Percentiles rank a stretch among this genome's conserved stretches.
Conservation (phyloP, 2,888 invertebrate genomes). For the Escarpia spicata region DNA sequence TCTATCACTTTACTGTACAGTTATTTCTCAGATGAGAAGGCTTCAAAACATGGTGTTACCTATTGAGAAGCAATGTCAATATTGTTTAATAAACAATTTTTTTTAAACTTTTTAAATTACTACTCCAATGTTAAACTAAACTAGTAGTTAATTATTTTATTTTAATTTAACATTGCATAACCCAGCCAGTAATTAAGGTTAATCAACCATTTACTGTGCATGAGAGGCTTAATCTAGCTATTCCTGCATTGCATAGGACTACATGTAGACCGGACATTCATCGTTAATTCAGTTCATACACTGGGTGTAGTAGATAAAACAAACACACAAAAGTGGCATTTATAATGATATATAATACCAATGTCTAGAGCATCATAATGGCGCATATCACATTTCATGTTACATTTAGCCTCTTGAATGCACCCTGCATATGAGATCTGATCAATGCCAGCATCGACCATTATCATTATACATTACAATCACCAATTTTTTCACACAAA, state of each 20-base stretch:
- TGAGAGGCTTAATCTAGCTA: not conserved
- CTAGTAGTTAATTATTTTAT: not conserved
- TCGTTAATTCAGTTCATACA: too few species aligned
- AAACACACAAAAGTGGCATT: not conserved
- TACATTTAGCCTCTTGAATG: not conserved
- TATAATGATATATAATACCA: not conserved
- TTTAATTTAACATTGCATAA: not conserved
- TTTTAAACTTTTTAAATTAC: not conserved
- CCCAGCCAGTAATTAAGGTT: not conserved
- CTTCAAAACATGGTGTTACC: not conserved
- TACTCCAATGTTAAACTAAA: not conserved
- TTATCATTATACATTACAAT: not conserved
- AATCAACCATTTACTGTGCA: not conserved
- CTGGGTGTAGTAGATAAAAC: not conserved
- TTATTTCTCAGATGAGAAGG: not conserved
- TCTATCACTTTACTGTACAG: not conserved
- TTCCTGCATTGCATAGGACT: too few species aligned
- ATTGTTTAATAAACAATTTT: not conserved
- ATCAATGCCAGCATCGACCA: not conserved
- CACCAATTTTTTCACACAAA: not conserved
- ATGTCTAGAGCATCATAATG: not conserved
- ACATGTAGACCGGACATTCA: too few species aligned
- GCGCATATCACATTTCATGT: not conserved
- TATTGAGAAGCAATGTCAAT: not conserved
- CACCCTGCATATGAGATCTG: not conserved